Base-by-base conservation (phyloP, 2,888 invertebrate genomes). In the Pristionchus mayeri region DNA sequence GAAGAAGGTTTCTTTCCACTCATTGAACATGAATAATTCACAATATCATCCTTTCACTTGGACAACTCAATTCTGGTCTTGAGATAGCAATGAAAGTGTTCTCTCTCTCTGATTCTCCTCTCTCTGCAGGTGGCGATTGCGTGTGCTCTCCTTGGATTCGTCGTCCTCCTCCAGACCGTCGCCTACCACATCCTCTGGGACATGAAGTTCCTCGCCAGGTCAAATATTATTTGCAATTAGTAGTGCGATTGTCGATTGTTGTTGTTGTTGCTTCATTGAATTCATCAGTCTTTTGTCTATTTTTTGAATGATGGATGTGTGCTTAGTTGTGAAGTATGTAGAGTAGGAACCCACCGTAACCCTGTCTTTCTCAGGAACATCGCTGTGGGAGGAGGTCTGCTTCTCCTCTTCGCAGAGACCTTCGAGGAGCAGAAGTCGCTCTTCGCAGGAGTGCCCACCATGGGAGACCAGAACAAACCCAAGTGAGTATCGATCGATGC, bases 301-400 rank as follows among this genome's bases (percentile, higher is more conserved):
- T n/a, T n/a, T n/a, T n/a, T n/a, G n/a, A 27, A 3, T 27, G 11
- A 60, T 16, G 30, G 11, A 30, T 11, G 3, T 11, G n/a, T n/a
- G 54, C 3, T 18, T n/a, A 0, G 11, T 54, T 21, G 54, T 9
- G 24, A 24, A n/a, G 24, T n/a, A 54, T 60, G 11, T 24, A 60
- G 11, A 30, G 21, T 24, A n/a, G 60, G 27, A 11, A 4, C 16
- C 11, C 18, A 50, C 78, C 78, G 50, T 52, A 48, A 30, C 24
- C 81, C 24, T 37, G 1, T 60, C 30, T 34, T 18, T 63, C 91
- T 71, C 90, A 94, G 99, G 87, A 99, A 99, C 94, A 94, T 99
- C 91, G 98, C 99, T 18, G 95, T 99, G 84, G 97, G 98, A 90
- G 99, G 99, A 86, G 98, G 98, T n/a, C 95, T 99, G 16, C 94